These are phyloP conservation scores for Anoplius nigerrimus DNA, from an alignment of 2,888 invertebrate genomes.

Conservation along the genomic window DNA sequence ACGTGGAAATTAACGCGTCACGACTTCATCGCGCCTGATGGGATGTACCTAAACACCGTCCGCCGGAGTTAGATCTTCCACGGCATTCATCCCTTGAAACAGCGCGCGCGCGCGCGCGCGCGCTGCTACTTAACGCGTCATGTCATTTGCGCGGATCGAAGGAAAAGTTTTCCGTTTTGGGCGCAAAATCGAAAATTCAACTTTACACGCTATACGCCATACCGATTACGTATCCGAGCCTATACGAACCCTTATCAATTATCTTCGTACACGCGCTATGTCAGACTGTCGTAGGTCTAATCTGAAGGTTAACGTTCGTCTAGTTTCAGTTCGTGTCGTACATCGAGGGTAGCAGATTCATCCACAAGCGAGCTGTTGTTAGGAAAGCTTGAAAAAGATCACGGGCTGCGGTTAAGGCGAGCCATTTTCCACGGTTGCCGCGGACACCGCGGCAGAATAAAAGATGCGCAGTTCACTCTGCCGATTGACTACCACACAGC, in stretches of 20 bases:
- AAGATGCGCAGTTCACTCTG: slow-evolving; percentile 41
- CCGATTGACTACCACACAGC: slow-evolving; percentile 47
- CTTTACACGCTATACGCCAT: too few species aligned
- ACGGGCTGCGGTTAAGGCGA: slow-evolving; percentile 41
- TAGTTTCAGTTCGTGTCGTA: slow-evolving; percentile 2
- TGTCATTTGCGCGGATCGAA: too few species aligned
- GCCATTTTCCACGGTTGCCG: slow-evolving; percentile 3
- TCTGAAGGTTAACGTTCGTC: too few species aligned
- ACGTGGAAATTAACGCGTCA: slow-evolving; percentile 68
- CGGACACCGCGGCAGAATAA: neutral
- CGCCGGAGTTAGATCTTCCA: slow-evolving; percentile 20
- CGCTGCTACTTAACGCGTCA: neutral
- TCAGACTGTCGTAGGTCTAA: too few species aligned
- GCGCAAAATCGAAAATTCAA: too few species aligned
- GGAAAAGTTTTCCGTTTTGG: too few species aligned
- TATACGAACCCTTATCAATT: too few species aligned
- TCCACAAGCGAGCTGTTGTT: neutral
- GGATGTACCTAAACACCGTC: slow-evolving; percentile 50
- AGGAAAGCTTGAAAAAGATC: slow-evolving; percentile 11
- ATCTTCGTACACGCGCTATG: too few species aligned
- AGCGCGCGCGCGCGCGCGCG: neutral
- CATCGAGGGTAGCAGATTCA: too few species aligned
- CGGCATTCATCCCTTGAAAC: neutral
- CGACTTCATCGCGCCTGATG: slow-evolving; percentile 62
- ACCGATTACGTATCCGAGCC: too few species aligned